Evolutionary conservation across 2,113 vertebrate genomes (phyloP), one percentile per base, ranked within the genome.

Genomic region (Sander vitreus): DNA sequence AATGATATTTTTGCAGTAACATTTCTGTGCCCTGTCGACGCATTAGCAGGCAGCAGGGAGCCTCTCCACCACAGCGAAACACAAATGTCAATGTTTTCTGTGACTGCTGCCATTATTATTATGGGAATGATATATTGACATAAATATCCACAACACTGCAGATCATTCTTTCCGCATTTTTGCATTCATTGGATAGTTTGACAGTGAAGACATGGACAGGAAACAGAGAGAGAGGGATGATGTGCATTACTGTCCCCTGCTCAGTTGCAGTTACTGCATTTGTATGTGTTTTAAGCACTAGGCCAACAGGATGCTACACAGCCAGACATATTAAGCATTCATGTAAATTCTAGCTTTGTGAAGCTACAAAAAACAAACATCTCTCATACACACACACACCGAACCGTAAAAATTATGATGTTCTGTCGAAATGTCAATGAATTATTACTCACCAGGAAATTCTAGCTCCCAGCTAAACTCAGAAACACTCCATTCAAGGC

Each of bases 31-130:
- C 30, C 39, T 71, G 75, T 85, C 66, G 62, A 64, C 18, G 51
- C 77, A 59, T 79, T 83, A 59, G 45, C 65, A 53, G 43, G 74
- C 76, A 72, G 33, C 73, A 78, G 30, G 69, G 21, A 73, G 65
- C 59, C 25, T 47, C 67, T 84, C 36, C 73, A 63, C n/a, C 63
- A 39, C 58, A 77, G 58, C 70, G 18, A 76, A 69, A 59, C 21
- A 30, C 23, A 88, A 75, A 84, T 60, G 74, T 68, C 60, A 75
- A 6, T 80, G 63, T 80, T 87, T 77, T 83, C 60, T 74, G 23
- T 57, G 39, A 59, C 71, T 78, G 58, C 54, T 75, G 30, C 58
- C 50, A 64, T n/a, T 7, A 69, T 62, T 76, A 69, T 54, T 62
- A 55, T 43, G 15, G 33, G 6, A 75, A 63, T 51, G 13, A 77